phyloP scores from a whole-genome alignment of 2,888 invertebrate species.

The Leistus spinibarbis region DNA sequence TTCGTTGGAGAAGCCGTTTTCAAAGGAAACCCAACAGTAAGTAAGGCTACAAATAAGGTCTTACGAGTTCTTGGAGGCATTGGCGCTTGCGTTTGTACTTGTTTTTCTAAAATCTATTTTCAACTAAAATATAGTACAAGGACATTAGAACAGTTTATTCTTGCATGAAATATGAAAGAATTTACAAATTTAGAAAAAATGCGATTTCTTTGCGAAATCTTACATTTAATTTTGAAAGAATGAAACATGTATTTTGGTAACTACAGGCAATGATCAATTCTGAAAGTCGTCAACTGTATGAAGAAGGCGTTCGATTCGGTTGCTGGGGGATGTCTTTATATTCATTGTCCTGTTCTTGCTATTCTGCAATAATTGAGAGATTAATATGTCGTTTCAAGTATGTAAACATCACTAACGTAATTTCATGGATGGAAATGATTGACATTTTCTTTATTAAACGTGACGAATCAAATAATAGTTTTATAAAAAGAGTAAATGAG shows the following conservation, averaged over 20 bases:
- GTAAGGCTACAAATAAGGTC: no score
- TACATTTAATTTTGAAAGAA: no score
- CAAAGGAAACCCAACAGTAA: slow-evolving; percentile 82
- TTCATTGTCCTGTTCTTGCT: slow-evolving; percentile 92
- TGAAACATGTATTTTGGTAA: no score
- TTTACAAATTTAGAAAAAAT: no score
- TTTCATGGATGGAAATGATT: no score
- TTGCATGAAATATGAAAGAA: background rate
- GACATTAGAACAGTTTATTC: background rate
- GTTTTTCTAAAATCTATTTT: no score
- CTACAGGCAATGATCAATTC: slow-evolving; percentile 73
- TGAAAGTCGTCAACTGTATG: slow-evolving; percentile 71
- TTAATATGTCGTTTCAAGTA: slow-evolving; percentile 77
- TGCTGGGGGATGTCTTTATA: slow-evolving; percentile 98
- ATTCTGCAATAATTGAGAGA: slow-evolving; percentile 86
- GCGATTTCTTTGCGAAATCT: slow-evolving; percentile 15
- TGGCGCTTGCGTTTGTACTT: no score
- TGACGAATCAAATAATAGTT: no score
- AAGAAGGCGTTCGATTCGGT: slow-evolving; percentile 91
- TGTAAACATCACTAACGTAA: slow-evolving; percentile 46
- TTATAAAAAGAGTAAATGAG: background rate
- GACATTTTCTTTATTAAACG: no score
- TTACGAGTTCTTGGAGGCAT: no score
- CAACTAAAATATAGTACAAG: no score
- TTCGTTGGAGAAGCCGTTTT: slow-evolving; percentile 93